phyloP scores from a whole-genome alignment of 2,888 invertebrate species.

The Heteropelma amictum region DNA sequence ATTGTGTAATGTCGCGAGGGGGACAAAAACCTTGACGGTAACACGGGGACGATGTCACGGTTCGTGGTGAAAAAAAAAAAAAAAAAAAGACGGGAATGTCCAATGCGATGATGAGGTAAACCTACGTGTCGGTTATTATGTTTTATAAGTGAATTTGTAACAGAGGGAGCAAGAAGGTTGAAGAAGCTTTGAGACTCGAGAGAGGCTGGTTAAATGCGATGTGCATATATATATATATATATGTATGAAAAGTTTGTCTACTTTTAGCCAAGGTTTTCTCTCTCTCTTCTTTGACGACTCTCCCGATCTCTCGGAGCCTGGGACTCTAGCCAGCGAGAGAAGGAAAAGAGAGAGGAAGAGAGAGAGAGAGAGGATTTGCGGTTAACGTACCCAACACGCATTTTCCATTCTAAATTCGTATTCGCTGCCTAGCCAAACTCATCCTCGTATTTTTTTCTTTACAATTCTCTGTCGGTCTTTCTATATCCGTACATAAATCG shows the following conservation, averaged over 20 bases:
- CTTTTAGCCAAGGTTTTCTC: constrained; percentile 76
- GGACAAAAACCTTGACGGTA: too few species aligned
- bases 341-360: constrained; percentile 47
- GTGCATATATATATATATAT: constrained; percentile 19
- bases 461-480: constrained; percentile 39
- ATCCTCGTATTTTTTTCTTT: constrained; percentile 41
- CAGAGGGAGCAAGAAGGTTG: constrained; percentile 40
- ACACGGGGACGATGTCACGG: neutral
- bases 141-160: constrained; percentile 9
- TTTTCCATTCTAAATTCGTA: constrained; percentile 76
- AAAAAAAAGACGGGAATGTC: neutral
- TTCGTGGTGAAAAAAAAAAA: neutral
- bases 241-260: constrained; percentile 70
- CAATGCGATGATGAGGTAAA: constrained; percentile 17
- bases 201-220: constrained; percentile 20
- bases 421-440: constrained; percentile 45
- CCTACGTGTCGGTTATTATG: neutral
- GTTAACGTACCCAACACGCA: constrained; percentile 69
- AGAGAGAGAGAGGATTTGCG: constrained; percentile 65
- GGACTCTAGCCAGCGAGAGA: constrained; percentile 68
- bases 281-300: constrained; percentile 38
- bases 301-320: constrained; percentile 62
- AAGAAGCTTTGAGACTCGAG: constrained; percentile 29
- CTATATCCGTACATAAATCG: constrained; percentile 49
- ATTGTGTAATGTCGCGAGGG: neutral